Conservation (phyloP, 2,113 vertebrate genomes). For the Psammodynastes pulverulentus region DNA sequence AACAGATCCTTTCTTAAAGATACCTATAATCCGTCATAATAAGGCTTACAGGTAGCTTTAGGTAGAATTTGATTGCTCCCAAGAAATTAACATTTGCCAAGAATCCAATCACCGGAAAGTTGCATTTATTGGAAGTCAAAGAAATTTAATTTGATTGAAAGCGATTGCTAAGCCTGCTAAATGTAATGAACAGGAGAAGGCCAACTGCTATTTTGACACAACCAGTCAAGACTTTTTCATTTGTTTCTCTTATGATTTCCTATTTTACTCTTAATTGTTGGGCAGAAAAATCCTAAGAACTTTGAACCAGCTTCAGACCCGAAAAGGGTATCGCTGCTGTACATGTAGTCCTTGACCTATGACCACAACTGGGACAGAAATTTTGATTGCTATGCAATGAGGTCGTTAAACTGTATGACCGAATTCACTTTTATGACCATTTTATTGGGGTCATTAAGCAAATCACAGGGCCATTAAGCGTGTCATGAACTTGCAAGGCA, state of each 20-base stretch:
- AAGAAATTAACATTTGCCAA: not conserved
- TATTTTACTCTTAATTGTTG: not conserved
- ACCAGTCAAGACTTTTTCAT: not conserved
- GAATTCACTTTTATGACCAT: not conserved
- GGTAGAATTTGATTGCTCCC: not conserved
- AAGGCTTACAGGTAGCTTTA: not conserved
- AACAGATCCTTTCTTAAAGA: not conserved
- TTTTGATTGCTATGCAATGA: not conserved
- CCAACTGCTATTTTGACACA: not conserved
- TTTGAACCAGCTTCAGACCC: not conserved
- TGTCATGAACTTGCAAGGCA: not conserved
- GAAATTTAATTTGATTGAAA: not conserved
- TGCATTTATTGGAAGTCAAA: not conserved
- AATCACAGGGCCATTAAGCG: not conserved
- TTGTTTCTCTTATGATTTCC: not conserved
- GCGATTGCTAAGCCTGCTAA: not conserved
- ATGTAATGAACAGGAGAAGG: not conserved
- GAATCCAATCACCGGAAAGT: not conserved
- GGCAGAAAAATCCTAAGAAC: not conserved
- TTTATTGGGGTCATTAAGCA: not conserved
- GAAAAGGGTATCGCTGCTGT: not conserved
- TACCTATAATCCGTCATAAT: not conserved
- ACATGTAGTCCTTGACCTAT: not conserved
- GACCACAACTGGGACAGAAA: not conserved
- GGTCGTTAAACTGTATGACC: not conserved